These are phyloP conservation scores for Boleophthalmus pectinirostris DNA, from an alignment of 2,113 vertebrate species.

Conservation along the genomic window DNA sequence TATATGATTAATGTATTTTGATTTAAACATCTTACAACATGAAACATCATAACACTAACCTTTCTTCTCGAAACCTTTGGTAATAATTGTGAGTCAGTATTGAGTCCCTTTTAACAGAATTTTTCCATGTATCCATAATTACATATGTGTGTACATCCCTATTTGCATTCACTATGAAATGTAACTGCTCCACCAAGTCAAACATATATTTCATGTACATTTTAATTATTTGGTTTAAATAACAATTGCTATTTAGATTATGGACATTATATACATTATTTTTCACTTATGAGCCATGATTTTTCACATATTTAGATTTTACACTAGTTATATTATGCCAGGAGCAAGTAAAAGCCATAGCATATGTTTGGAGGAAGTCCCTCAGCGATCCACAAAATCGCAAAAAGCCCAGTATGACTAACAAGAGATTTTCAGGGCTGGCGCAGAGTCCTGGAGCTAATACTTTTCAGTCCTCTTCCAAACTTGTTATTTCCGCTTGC, in stretches of 20 bases:
- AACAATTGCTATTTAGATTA: too few species aligned
- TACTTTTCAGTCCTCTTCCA: conserved; percentile 78
- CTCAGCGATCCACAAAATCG: neutral
- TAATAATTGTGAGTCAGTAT: too few species aligned
- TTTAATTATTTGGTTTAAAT: conserved; percentile 25
- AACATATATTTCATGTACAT: neutral
- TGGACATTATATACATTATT: conserved; percentile 47
- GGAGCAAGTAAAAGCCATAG: conserved; percentile 7
- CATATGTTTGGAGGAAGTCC: neutral
- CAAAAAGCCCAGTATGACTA: conserved; percentile 7
- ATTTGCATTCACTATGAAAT: conserved; percentile 9
- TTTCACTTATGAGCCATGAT: conserved; percentile 6
- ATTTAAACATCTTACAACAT: too few species aligned
- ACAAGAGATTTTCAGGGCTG: conserved; percentile 19
- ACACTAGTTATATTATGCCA: neutral
- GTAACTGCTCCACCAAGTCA: conserved; percentile 8
- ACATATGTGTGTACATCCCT: conserved; percentile 7
- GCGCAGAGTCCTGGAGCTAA: neutral
- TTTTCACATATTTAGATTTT: neutral
- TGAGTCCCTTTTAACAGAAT: too few species aligned
- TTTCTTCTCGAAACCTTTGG: too few species aligned
- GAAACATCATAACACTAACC: too few species aligned
- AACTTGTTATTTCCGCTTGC: conserved; percentile 84
- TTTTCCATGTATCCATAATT: neutral
- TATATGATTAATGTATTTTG: neutral